Percentiles rank a stretch among this genome's conserved stretches.
Conservation (phyloP, 2,797 vertebrate species). For the Labeo calbasu region DNA sequence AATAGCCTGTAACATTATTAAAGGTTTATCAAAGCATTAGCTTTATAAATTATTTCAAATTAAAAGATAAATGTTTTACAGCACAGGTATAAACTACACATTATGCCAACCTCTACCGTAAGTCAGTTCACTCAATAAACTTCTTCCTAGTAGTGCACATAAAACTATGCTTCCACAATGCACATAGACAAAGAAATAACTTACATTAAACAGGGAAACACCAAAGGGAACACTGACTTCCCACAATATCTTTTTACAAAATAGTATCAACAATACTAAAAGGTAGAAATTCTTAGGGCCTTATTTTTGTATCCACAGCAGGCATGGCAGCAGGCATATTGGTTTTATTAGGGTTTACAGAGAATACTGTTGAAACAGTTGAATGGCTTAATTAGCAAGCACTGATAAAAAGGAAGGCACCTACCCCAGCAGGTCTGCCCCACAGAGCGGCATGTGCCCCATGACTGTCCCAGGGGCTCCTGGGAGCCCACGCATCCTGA, state of each 20-base stretch:
- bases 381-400: neutral
- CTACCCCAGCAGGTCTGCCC: slow-evolving; percentile 75
- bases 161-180: neutral
- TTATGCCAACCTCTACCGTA: neutral
- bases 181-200: neutral
- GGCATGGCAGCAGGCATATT: no score
- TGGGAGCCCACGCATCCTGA: slow-evolving; percentile 76
- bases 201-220: neutral
- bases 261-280: neutral
- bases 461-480: slow-evolving; percentile 71
- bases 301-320: neutral
- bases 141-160: neutral
- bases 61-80: neutral
- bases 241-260: neutral
- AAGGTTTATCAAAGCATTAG: neutral
- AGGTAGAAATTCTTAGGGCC: neutral
- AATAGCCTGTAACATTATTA: neutral
- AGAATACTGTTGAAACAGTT: neutral
- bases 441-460: slow-evolving; percentile 67
- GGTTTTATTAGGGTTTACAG: neutral
- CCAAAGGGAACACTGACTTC: neutral
- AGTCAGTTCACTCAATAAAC: neutral
- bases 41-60: neutral
- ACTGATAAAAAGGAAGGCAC: neutral
- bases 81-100: neutral